Evolutionary conservation across 1,140 invertebrate genomes (phyloP).

Genomic region (Leptinotarsa defecta): DNA sequence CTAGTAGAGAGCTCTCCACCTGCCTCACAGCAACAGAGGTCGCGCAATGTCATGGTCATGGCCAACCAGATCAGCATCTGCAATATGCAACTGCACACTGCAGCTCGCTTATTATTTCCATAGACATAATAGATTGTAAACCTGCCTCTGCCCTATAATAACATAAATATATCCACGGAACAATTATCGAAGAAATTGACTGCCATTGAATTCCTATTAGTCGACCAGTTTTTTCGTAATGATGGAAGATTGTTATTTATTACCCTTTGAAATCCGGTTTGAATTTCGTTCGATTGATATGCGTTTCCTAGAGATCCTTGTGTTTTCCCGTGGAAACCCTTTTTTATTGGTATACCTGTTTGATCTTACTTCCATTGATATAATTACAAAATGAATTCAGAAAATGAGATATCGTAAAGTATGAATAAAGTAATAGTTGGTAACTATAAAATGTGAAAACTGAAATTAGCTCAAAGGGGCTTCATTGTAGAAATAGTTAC

Average conservation of each 20-base stretch:
- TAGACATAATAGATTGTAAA: constrained; percentile 23
- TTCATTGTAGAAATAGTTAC: too few relatives aligned
- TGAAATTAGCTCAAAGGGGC: too few relatives aligned
- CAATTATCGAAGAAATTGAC: background rate
- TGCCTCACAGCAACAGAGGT: constrained; percentile 44
- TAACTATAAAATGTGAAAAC: too few relatives aligned
- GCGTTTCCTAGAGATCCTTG: too few relatives aligned
- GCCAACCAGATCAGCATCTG: constrained; percentile 53
- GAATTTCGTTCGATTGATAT: background rate
- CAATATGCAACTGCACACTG: constrained; percentile 50
- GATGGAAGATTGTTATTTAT: background rate
- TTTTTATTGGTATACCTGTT: too few relatives aligned
- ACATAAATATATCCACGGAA: constrained; percentile 1
- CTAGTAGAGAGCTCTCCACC: constrained; percentile 20
- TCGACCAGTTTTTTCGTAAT: background rate
- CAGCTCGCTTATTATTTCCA: constrained; percentile 20
- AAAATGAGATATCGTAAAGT: too few relatives aligned
- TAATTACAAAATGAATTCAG: too few relatives aligned
- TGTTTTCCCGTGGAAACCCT: too few relatives aligned
- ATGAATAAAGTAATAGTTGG: too few relatives aligned
- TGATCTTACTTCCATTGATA: too few relatives aligned
- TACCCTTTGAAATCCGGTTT: background rate
- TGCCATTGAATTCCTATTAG: background rate
- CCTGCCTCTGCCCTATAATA: constrained; percentile 18
- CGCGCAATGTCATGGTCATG: constrained; percentile 54